A percentile compares a stretch with the other conserved stretches of the same genome.
These are phyloP conservation scores for Odocoileus virginianus DNA, from an alignment of 2,113 vertebrate species.

Conservation along the genomic window DNA sequence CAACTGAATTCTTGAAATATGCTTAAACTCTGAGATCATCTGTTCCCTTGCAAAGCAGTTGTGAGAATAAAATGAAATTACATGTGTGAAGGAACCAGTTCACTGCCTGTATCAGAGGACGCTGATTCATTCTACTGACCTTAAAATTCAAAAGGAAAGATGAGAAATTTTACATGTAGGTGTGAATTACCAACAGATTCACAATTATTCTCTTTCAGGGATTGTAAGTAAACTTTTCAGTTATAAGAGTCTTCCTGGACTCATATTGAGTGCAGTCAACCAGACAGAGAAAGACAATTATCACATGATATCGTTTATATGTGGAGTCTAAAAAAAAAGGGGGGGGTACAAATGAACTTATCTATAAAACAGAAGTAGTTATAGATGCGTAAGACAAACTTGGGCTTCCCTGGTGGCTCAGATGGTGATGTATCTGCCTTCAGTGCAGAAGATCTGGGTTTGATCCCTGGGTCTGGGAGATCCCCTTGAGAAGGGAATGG, in stretches of 20 bases:
- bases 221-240: neutral
- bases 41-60: neutral
- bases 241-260: neutral
- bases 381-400: neutral
- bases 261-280: neutral
- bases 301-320: neutral
- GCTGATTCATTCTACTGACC: neutral
- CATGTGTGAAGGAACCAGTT: neutral
- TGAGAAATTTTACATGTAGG: neutral
- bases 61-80: neutral
- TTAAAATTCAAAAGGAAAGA: neutral
- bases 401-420: neutral
- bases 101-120: neutral
- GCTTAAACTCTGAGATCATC: neutral
- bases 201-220: neutral
- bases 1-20: neutral
- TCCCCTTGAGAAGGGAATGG: neutral
- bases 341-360: neutral
- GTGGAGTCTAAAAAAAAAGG: neutral
- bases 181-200: neutral
- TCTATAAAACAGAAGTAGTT: neutral
- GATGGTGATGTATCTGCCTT: neutral
- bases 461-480: neutral
- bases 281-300: neutral
- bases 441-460: neutral